Base-by-base conservation (phyloP, 2,888 invertebrate genomes). In the Reticulitermes lucifugus region DNA sequence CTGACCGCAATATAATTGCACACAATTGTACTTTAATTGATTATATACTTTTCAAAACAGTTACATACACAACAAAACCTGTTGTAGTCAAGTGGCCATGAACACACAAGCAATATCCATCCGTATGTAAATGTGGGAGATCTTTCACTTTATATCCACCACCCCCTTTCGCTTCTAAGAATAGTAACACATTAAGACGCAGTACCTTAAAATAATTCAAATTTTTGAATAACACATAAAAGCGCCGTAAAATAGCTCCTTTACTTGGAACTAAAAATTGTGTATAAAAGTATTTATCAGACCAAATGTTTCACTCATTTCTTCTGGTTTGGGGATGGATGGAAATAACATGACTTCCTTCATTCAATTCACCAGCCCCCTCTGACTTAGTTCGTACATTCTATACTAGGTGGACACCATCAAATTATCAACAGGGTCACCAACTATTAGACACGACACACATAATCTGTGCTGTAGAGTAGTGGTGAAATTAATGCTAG, bases 61-160 rank as follows among this genome's bases (percentile, higher is more conserved):
- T 65, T 77, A 77, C 77, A 46, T 77, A 77, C 77, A 51, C 46
- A 77, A 77, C 14, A n/a, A 77, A 77, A 77, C 51, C 5, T 14
- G n/a, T 46, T 77, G 46, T 77, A 77, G 46, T 77, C 77, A 46
- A 77, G 77, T 77, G 46, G 77, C 77, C 77, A 77, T 77, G 77
- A 46, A 77, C 46, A 46, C 25, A 77, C 77, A 46, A 77, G 51
- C 77, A n/a, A 77, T n/a, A 77, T 4, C 46, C 77, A 77, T 77
- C 77, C 43, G 51, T 46, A 77, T 46, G 22, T 77, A 77, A 75
- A 77, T 77, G 77, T 77, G 77, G 46, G 77, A 46, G 77, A 77
- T 77, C 46, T 77, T 77, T 6, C 9, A 77, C 4, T 46, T 41
- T 41, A n/a, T 22, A 22, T n/a, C 18, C 77, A 46, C 46, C 73